Evolutionary conservation across 2,113 vertebrate species (phyloP).

Genomic region (Xenopus borealis): DNA sequence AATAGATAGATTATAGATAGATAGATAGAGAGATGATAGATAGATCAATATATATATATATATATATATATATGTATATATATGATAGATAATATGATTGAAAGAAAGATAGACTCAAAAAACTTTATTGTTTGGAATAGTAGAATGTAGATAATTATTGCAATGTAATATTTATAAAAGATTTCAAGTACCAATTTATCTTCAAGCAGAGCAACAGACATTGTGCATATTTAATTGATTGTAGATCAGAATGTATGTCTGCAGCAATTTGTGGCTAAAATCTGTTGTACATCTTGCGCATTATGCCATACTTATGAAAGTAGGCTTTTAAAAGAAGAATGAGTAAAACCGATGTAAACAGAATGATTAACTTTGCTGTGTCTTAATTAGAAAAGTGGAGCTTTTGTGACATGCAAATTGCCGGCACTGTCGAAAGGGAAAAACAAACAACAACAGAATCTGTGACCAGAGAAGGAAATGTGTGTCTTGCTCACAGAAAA

Average conservation of each 20-base stretch:
- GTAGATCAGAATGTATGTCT: not conserved
- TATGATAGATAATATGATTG: too few species aligned
- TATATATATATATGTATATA: too few species aligned
- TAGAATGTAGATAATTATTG: too few species aligned
- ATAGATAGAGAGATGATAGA: too few species aligned
- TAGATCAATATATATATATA: too few species aligned
- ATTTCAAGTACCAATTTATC: not conserved
- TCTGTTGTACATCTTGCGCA: not conserved
- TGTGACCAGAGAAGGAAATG: not conserved
- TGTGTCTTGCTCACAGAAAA: too few species aligned
- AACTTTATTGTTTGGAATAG: too few species aligned
- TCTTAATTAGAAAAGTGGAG: slow-evolving; percentile 37
- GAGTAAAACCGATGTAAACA: slow-evolving; percentile 28
- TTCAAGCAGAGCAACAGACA: not conserved
- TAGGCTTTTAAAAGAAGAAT: slow-evolving; percentile 9
- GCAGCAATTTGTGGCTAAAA: not conserved
- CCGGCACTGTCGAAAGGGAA: not conserved
- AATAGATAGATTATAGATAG: too few species aligned
- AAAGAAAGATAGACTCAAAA: too few species aligned
- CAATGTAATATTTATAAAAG: not conserved
- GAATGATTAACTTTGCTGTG: slow-evolving; percentile 26
- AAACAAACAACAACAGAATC: slow-evolving; percentile 1
- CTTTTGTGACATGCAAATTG: slow-evolving; percentile 33
- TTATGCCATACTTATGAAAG: slow-evolving; percentile 16
- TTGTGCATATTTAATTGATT: slow-evolving; percentile 1